phyloP scores from a whole-genome alignment of 2,797 vertebrate species.

The Alcedo quadribrachys region DNA sequence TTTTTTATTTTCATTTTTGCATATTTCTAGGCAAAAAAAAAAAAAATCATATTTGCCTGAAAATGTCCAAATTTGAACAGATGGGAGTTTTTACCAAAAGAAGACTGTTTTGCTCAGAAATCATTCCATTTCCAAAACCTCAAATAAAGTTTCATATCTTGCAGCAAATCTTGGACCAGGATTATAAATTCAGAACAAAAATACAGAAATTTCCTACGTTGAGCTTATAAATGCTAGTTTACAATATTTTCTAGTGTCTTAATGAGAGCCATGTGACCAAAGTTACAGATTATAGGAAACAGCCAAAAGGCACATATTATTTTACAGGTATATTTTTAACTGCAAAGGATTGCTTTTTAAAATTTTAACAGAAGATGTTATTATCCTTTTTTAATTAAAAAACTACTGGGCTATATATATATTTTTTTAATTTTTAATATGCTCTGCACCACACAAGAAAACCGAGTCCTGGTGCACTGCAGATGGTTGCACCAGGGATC shows the following conservation, averaged over 20 bases:
- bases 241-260: constrained; percentile 44
- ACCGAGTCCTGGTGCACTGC: neutral
- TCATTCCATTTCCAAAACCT: constrained; percentile 48
- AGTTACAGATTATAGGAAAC: constrained; percentile 26
- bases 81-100: constrained; percentile 33
- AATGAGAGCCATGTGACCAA: constrained; percentile 56
- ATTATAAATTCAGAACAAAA: constrained; percentile 63
- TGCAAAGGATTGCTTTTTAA: neutral
- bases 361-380: constrained; percentile 4
- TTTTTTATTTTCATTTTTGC: neutral
- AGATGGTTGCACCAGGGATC: neutral
- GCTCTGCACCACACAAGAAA: neutral
- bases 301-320: constrained; percentile 31
- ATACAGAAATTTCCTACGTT: constrained; percentile 51
- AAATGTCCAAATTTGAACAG: constrained; percentile 42
- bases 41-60: neutral
- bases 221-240: constrained; percentile 64
- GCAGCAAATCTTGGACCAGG: constrained; percentile 32
- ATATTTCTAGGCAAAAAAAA: neutral
- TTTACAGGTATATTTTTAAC: constrained; percentile 49
- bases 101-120: constrained; percentile 42
- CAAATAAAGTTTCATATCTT: constrained; percentile 57
- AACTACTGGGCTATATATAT: neutral
- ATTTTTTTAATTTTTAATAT: neutral
- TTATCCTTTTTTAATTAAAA: constrained; percentile 58